These are phyloP conservation scores for Pan troglodytes DNA, from an alignment of 2,113 vertebrate genomes.

Conservation along the genomic window NHGRI_mPanTro3-v2.1_pri NC_072407.2:73260001-73260500, in stretches of 20 bases:
- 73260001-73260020: fast-evolving
- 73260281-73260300: fast-evolving
- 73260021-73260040: fast-evolving
- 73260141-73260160: background rate
- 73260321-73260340: background rate
- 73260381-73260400: too few relatives aligned
- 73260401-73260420: too few relatives aligned
- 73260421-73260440: too few relatives aligned
- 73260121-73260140: too few relatives aligned
- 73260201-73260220: background rate
- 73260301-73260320: background rate
- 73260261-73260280: background rate
- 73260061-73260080: fast-evolving
- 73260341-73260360: too few relatives aligned
- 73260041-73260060: background rate
- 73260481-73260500: too few relatives aligned
- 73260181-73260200: background rate
- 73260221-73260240: background rate
- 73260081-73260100: fast-evolving
- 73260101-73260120: background rate
- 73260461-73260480: too few relatives aligned
- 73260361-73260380: too few relatives aligned
- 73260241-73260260: fast-evolving
- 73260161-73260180: fast-evolving
- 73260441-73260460: too few relatives aligned